These are phyloP conservation scores for Oreochromis mossambicus DNA, from an alignment of 2,797 vertebrate species.

Conservation along the genomic window DNA sequence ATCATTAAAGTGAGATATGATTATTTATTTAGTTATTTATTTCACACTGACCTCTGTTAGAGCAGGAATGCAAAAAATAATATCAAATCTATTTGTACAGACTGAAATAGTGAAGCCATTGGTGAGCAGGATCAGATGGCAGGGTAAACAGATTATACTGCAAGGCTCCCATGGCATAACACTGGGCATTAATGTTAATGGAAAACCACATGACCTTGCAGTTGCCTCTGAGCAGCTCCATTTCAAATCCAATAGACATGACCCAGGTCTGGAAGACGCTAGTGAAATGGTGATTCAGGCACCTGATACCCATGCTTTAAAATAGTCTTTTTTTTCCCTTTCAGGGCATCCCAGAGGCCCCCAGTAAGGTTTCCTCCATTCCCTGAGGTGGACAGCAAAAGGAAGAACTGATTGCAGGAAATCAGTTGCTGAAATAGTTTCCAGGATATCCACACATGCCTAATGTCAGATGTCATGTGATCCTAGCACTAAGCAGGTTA, in stretches of 20 bases:
- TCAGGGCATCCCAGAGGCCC: conserved; percentile 18
- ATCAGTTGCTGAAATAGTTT: not conserved
- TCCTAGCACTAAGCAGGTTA: conserved; percentile 70
- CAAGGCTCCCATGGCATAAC: conserved; percentile 55
- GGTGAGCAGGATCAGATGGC: conserved; percentile 56
- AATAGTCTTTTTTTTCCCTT: not conserved
- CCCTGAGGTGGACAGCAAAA: conserved; percentile 7
- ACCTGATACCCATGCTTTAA: conserved; percentile 50
- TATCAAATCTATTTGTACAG: conserved; percentile 46
- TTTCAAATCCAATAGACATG: conserved; percentile 63
- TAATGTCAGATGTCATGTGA: conserved; percentile 40
- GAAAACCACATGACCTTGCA: conserved; percentile 66
- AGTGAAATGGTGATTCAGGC: conserved; percentile 29
- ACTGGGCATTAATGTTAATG: conserved; percentile 66
- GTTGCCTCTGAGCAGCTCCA: conserved; percentile 48
- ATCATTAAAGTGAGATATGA: not conserved
- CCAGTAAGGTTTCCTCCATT: conserved; percentile 18
- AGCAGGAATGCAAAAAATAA: conserved; percentile 4
- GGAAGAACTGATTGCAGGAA: not conserved
- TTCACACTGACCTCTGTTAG: not conserved
- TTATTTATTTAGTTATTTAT: not conserved
- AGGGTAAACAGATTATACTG: conserved; percentile 64
- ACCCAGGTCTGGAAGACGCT: conserved; percentile 34
- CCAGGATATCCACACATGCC: not conserved
- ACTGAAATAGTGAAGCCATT: conserved; percentile 40